phyloP scores from a whole-genome alignment of 2,888 invertebrate species.

The Orthosia cruda region DNA sequence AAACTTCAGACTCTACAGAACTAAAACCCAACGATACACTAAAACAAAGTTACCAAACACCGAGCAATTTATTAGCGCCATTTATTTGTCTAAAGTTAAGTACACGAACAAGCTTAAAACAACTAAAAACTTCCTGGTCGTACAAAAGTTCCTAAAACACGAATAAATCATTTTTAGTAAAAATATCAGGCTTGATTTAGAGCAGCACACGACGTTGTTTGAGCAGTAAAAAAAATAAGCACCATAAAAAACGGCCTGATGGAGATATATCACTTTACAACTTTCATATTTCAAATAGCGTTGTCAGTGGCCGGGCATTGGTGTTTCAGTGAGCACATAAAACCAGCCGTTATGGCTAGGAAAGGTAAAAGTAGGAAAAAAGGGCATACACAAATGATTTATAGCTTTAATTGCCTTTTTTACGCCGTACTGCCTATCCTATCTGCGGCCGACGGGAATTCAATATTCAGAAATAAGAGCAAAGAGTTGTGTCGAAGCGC shows the following conservation, averaged over 20 bases:
- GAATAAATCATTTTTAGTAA: conserved; percentile 82
- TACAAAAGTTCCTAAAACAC: conserved; percentile 75
- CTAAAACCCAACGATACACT: conserved; percentile 7
- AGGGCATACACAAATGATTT: conserved; percentile 86
- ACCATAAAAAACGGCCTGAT: conserved; percentile 84
- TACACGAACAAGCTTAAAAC: conserved; percentile 50
- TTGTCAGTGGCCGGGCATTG: conserved; percentile 81
- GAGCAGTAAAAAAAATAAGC: conserved; percentile 83
- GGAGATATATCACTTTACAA: conserved; percentile 88
- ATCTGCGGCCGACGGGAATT: conserved; percentile 80
- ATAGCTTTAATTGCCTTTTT: conserved; percentile 88
- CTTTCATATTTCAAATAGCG: conserved; percentile 89
- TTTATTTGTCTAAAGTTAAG: conserved; percentile 60
- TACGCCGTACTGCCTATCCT: conserved; percentile 79
- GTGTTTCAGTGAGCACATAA: conserved; percentile 81
- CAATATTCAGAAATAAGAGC: conserved; percentile 87
- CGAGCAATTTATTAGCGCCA: conserved; percentile 36
- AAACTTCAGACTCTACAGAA: background rate
- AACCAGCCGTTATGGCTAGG: conserved; percentile 79
- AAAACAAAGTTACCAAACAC: conserved; percentile 28
- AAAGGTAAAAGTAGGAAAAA: conserved; percentile 78
- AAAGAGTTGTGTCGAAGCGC: conserved; percentile 76
- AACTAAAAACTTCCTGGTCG: conserved; percentile 63
- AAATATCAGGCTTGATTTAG: conserved; percentile 84
- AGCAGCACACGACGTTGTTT: conserved; percentile 80